Base-by-base conservation (phyloP, 2,888 invertebrate genomes). In the Diabrotica balteata region DNA sequence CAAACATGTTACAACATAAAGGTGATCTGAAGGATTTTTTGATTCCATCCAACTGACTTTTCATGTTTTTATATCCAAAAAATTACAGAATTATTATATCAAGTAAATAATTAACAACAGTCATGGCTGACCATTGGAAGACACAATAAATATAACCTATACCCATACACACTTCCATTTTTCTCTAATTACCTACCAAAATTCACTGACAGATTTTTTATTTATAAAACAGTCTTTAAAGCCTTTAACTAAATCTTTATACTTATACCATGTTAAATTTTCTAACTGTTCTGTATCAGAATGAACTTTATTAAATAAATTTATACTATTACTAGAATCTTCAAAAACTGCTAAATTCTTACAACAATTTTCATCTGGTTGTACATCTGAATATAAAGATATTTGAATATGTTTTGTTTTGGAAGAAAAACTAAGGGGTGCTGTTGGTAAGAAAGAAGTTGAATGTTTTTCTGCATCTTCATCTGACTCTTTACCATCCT, bases 201-300 rank as follows among this genome's bases (percentile, higher is more conserved):
- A 77, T 75, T 87, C 87, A 10, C 86, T 86, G 32, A 87, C 84
- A 9, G 88, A 88, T 73, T 81, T 84, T 45, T 88, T 88, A 81
- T 88, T 86, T 10, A 88, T 83, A 79, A 85, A 78, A 75, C 85
- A 85, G 77, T 88, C 88, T 83, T 87, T 88, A 75, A 88, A 89
- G 17, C 88, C 89, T 79, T 87, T 88, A 81, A 89, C 84, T 44
- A 86, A 80, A 79, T 85, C 85, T 61, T 83, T 86, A 17, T 86
- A 87, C 75, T 88, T 87, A 79, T 85, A 88, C 89, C 89, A 89
- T 61, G 80, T 72, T 58, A 75, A 65, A 51, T 72, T 63, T 57
- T 71, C 64, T 43, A 71, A 64, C 58, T 11, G 50, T 60, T 73
- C 65, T 53, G 67, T 71, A 43, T 42, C 64, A 63, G 51, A 53